Conservation (phyloP, 1,140 invertebrate genomes). For the Agrilus planipennis region DNA sequence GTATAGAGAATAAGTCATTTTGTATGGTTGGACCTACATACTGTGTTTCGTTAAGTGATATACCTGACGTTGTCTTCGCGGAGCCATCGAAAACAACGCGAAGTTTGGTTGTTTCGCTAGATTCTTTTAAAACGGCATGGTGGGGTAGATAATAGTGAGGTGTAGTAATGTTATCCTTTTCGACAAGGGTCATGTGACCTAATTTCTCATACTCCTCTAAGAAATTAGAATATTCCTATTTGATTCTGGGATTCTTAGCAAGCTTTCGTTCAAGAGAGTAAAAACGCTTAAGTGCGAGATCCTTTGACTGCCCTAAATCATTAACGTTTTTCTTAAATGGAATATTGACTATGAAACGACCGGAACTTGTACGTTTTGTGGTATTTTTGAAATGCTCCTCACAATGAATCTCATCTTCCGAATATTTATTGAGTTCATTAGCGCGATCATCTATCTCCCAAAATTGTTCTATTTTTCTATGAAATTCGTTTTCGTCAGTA, state of each 20-base stretch:
- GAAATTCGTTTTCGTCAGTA: no score
- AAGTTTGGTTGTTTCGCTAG: conserved; percentile 23
- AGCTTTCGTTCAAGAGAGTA: conserved; percentile 9
- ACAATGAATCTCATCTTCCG: conserved; percentile 16
- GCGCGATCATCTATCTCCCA: conserved; percentile 5
- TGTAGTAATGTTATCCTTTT: conserved; percentile 2
- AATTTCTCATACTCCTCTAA: conserved; percentile 24
- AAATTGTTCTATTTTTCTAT: no score
- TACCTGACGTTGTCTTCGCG: conserved; percentile 11
- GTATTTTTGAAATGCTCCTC: conserved; percentile 18
- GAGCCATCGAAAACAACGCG: conserved; percentile 31
- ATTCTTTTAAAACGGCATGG: conserved; percentile 27
- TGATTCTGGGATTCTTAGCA: not conserved
- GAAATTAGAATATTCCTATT: conserved; percentile 12
- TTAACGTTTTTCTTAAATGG: conserved; percentile 15
- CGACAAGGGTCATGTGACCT: conserved; percentile 19
- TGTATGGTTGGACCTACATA: conserved; percentile 21
- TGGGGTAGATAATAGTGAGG: conserved; percentile 32
- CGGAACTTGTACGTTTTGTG: conserved; percentile 12
- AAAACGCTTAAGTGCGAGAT: conserved; percentile 9
- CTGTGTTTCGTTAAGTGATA: conserved; percentile 23
- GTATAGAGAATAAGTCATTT: conserved; percentile 22
- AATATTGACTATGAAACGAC: conserved; percentile 20
- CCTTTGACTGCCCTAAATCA: conserved; percentile 15
- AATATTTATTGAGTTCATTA: conserved; percentile 2